Conservation (phyloP, 2,888 invertebrate species). For the Synergus gifuensis region DNA sequence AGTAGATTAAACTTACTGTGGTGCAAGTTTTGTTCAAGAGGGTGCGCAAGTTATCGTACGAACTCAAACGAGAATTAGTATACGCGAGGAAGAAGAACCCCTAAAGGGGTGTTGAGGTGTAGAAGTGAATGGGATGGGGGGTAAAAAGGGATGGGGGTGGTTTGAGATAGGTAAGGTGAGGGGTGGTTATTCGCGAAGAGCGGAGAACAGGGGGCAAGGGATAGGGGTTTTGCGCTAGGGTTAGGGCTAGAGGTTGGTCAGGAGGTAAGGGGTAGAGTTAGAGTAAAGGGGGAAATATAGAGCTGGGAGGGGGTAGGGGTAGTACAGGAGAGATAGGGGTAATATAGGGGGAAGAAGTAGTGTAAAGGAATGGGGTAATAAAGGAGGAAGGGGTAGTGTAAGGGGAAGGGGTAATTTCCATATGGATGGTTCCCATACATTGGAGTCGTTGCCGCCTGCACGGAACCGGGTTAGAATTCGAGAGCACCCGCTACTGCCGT, state of each 20-base stretch:
- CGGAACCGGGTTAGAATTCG: slow-evolving; percentile 49
- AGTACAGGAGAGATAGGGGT: too few species aligned
- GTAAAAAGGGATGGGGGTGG: background rate
- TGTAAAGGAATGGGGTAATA: too few species aligned
- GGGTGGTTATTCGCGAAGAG: background rate
- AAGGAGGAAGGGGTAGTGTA: too few species aligned
- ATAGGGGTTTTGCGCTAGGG: background rate
- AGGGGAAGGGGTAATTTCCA: slow-evolving; percentile 58
- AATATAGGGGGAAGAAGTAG: too few species aligned
- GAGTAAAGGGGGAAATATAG: too few species aligned
- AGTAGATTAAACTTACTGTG: background rate
- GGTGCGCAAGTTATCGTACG: background rate
- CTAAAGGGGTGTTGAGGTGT: background rate
- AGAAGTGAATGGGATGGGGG: background rate
- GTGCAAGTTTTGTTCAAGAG: background rate
- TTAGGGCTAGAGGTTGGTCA: background rate
- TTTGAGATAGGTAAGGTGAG: background rate
- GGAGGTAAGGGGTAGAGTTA: too few species aligned
- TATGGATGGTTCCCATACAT: slow-evolving; percentile 61
- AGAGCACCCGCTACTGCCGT: slow-evolving; percentile 49
- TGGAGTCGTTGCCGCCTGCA: slow-evolving; percentile 45
- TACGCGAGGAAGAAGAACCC: slow-evolving; percentile 23
- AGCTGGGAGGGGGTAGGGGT: too few species aligned
- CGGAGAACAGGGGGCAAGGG: too few species aligned
- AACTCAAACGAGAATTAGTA: slow-evolving; percentile 21